Evolutionary conservation across 2,797 vertebrate species (phyloP).

Genomic region (Syndactyla subalaris): DNA sequence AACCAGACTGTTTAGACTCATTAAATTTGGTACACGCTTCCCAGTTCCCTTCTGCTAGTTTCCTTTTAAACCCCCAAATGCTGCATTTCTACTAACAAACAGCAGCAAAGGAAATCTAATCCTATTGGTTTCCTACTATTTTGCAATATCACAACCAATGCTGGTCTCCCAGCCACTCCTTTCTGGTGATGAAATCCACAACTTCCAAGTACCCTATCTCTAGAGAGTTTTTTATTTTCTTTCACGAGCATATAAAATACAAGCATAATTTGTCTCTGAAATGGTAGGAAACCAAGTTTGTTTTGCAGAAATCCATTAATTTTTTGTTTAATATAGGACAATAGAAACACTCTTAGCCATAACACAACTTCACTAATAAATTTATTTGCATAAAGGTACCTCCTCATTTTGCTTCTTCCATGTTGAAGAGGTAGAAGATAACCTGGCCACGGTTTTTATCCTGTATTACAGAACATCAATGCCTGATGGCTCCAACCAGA

Average conservation of each 20-base stretch:
- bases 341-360: neutral
- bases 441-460: neutral
- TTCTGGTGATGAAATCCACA: neutral
- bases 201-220: neutral
- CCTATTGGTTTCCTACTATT: neutral
- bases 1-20: neutral
- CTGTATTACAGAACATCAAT: neutral
- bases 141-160: neutral
- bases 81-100: neutral
- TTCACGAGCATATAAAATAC: neutral
- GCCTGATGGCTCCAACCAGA: neutral
- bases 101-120: neutral
- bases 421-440: neutral
- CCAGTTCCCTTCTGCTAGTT: neutral
- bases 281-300: neutral
- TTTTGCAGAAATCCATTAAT: neutral
- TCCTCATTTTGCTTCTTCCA: neutral
- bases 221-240: neutral
- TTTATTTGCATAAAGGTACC: neutral
- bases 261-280: neutral
- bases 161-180: neutral
- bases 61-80: neutral
- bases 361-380: neutral
- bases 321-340: neutral
- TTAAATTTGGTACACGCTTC: neutral